A percentile compares a stretch with the other conserved stretches of the same genome.
These are phyloP conservation scores for Neoitamus cyanurus DNA, from an alignment of 2,888 invertebrate genomes.

Conservation along the genomic window DNA sequence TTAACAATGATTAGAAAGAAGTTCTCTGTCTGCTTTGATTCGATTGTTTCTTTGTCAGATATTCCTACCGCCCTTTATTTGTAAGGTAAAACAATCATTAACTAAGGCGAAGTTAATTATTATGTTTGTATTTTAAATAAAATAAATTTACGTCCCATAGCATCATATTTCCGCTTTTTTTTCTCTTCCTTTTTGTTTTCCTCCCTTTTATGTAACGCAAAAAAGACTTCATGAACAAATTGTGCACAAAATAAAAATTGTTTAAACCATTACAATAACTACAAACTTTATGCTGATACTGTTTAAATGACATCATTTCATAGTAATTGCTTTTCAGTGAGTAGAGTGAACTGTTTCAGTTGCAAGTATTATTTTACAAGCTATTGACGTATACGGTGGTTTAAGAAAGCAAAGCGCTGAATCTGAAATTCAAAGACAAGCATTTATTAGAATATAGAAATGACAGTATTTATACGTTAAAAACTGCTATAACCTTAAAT, in stretches of 20 bases:
- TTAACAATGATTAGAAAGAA: constrained; percentile 30
- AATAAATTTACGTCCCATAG: neutral
- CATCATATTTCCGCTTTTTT: neutral
- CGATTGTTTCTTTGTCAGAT: constrained; percentile 37
- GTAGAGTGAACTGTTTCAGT: neutral
- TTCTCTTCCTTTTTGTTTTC: neutral
- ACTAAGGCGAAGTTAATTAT: constrained; percentile 39
- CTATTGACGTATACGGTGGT: constrained; percentile 45
- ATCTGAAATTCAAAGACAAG: constrained; percentile 31
- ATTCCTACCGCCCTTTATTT: constrained; percentile 40
- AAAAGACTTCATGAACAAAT: constrained; percentile 10
- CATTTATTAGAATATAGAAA: neutral
- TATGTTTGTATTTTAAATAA: neutral
- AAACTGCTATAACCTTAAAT: neutral
- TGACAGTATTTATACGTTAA: neutral
- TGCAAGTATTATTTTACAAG: constrained; percentile 29
- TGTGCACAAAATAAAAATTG: constrained; percentile 28
- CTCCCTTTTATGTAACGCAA: neutral
- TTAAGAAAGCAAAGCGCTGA: constrained; percentile 45
- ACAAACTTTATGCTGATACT: neutral
- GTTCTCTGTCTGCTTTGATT: constrained; percentile 21
- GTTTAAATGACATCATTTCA: neutral
- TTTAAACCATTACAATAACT: constrained; percentile 20
- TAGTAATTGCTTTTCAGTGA: constrained; percentile 31
- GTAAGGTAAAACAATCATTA: constrained; percentile 37